These are phyloP conservation scores for Amblyopsis rosae DNA, from an alignment of 2,113 vertebrate genomes.

Conservation along the genomic window DNA sequence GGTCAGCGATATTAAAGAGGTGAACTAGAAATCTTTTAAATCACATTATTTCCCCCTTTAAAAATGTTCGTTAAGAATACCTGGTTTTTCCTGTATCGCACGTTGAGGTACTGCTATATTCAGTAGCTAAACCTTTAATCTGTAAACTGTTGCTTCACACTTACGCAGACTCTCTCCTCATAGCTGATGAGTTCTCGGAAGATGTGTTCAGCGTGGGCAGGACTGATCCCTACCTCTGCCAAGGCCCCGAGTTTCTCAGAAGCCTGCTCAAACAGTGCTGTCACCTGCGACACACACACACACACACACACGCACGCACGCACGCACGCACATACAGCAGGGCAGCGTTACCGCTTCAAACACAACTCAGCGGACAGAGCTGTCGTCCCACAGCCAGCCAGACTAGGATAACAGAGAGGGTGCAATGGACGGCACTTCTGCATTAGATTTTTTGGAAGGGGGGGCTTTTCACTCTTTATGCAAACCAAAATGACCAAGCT, in stretches of 20 bases:
- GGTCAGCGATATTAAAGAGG: no score
- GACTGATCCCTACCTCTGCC: slow-evolving; percentile 89
- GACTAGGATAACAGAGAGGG: background rate
- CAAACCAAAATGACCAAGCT: no score
- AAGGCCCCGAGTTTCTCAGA: slow-evolving; percentile 83
- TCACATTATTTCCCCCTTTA: no score
- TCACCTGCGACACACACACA: slow-evolving; percentile 77
- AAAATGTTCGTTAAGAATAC: no score
- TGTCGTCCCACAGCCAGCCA: background rate
- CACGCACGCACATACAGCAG: background rate
- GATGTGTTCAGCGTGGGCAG: slow-evolving; percentile 86
- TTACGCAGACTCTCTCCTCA: slow-evolving; percentile 86
- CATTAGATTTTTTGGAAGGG: no score
- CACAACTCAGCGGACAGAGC: no score
- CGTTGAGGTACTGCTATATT: background rate
- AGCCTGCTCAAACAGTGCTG: slow-evolving; percentile 80
- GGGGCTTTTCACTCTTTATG: no score
- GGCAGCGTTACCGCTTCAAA: background rate
- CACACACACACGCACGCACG: no score
- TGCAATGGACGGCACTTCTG: no score
- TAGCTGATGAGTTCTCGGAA: slow-evolving; percentile 84
- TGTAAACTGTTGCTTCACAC: slow-evolving; percentile 35
- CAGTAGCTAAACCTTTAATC: background rate
- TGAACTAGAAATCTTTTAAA: no score
- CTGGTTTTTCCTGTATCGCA: no score